Evolutionary conservation across 2,888 invertebrate species (phyloP).

Genomic region (Limnephilus rhombicus): DNA sequence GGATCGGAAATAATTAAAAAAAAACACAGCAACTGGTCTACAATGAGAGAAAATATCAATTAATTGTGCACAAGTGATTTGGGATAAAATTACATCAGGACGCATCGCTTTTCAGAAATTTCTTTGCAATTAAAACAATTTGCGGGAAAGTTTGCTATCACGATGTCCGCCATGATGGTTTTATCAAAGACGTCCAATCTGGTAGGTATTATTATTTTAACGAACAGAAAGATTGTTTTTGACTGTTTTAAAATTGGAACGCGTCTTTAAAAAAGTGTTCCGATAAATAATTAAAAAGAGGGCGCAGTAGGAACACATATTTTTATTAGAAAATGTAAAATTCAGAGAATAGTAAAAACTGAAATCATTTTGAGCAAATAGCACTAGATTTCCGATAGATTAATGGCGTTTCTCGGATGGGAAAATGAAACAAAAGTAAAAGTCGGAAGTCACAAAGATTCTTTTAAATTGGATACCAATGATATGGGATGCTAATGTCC

Average conservation of each 20-base stretch:
- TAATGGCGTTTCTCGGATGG: too few relatives aligned
- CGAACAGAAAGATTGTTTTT: background rate
- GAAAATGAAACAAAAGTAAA: too few relatives aligned
- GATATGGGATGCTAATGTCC: too few relatives aligned
- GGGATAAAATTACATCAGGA: background rate
- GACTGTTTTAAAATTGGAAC: background rate
- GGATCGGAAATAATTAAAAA: constrained; percentile 5
- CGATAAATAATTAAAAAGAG: too few relatives aligned
- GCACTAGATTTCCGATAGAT: too few relatives aligned
- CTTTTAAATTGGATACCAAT: too few relatives aligned
- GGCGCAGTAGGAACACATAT: too few relatives aligned
- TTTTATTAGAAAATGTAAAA: too few relatives aligned
- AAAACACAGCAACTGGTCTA: background rate
- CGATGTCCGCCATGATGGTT: background rate
- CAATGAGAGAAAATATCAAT: constrained; percentile 6
- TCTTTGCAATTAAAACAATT: constrained; percentile 26
- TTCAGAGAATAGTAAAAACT: too few relatives aligned
- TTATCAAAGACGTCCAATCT: background rate
- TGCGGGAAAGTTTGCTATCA: constrained; percentile 23
- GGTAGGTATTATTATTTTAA: background rate
- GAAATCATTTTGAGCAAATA: too few relatives aligned
- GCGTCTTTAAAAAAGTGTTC: background rate
- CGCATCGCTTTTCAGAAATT: constrained; percentile 17
- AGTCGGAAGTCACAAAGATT: too few relatives aligned
- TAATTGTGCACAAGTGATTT: background rate